Conservation (phyloP, 2,888 invertebrate species). For the Plutella xylostella region DNA sequence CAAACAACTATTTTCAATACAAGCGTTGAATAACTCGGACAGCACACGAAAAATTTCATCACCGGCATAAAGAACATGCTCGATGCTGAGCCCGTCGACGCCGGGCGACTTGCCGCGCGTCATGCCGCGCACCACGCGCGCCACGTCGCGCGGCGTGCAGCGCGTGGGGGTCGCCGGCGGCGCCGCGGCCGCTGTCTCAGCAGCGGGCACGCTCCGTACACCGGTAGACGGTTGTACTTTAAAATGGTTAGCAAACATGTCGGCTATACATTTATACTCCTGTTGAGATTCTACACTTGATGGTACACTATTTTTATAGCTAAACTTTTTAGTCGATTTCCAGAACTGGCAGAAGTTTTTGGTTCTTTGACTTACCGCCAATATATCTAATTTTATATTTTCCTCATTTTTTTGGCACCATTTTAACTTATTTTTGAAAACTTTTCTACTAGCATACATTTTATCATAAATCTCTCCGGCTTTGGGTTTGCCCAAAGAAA, state of each 20-base stretch:
- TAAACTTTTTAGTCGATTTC: conserved; percentile 14
- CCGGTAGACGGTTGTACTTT: not conserved
- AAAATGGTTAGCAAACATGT: not conserved
- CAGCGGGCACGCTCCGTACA: not conserved
- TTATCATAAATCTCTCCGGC: not conserved
- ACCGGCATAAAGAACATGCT: not conserved
- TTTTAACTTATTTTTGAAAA: conserved; percentile 13
- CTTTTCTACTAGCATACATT: conserved; percentile 3
- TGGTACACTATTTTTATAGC: not conserved
- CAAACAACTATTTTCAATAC: not conserved
- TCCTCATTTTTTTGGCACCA: too few relatives aligned
- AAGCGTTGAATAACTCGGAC: conserved; percentile 10
- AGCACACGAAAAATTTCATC: conserved; percentile 11
- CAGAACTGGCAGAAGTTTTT: conserved; percentile 15
- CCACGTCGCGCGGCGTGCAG: not conserved
- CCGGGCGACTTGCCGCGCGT: not conserved
- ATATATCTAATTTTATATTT: conserved; percentile 16
- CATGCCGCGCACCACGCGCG: not conserved
- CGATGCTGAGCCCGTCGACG: not conserved
- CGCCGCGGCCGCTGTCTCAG: not conserved
- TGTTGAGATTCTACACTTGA: not conserved
- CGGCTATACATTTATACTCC: not conserved
- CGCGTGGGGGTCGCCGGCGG: not conserved
- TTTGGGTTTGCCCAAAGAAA: not conserved
- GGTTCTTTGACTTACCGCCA: conserved; percentile 8